A percentile compares a stretch with the other conserved stretches of the same genome.
Conservation (phyloP, 2,797 vertebrate species). For the Ceryle rudis region DNA sequence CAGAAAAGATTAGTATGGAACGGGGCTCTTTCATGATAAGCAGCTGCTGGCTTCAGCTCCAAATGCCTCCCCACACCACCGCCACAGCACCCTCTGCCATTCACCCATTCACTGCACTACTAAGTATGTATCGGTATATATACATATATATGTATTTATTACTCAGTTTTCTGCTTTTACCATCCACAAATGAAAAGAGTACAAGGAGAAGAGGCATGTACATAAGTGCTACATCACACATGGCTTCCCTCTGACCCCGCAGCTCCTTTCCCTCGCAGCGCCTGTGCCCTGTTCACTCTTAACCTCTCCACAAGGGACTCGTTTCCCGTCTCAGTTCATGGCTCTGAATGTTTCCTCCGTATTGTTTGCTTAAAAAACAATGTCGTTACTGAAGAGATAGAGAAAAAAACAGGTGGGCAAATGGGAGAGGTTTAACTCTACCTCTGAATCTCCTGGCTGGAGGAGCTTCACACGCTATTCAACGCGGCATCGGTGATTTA, state of each 20-base stretch:
- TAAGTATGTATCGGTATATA: fast-evolving
- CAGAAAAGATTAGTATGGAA: neutral
- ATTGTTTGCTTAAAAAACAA: neutral
- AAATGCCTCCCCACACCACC: neutral
- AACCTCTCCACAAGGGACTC: neutral
- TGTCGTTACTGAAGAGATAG: neutral
- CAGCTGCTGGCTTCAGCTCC: neutral
- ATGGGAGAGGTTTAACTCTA: neutral
- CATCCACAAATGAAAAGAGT: neutral
- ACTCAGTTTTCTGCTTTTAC: neutral
- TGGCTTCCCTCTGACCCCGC: neutral
- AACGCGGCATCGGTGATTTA: slow-evolving; percentile 53
- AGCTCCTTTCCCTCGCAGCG: neutral
- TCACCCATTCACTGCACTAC: neutral
- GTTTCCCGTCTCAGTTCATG: neutral
- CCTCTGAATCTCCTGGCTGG: neutral
- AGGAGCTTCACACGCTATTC: slow-evolving; percentile 23
- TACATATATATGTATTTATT: fast-evolving
- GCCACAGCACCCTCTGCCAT: fast-evolving
- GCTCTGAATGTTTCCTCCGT: neutral
- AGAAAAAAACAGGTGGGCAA: neutral
- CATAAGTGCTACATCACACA: neutral
- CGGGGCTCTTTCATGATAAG: neutral
- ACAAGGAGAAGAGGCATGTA: neutral
- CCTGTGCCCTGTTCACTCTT: neutral